Conservation (phyloP, 1,140 invertebrate genomes). For the Hydropsyche tenuis region DNA sequence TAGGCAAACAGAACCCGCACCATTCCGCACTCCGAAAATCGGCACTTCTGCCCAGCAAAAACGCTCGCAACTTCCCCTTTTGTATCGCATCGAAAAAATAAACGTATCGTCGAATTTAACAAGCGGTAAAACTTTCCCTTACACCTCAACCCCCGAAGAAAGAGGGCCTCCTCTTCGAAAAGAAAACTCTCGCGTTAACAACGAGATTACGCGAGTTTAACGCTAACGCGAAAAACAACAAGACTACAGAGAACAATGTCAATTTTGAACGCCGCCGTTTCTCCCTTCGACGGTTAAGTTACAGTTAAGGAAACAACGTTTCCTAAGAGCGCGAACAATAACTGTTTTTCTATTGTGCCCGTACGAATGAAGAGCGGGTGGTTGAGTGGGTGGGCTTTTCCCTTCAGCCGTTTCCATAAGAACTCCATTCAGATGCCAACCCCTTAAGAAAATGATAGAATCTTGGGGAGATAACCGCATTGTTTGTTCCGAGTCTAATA, state of each 20-base stretch:
- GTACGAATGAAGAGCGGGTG: not conserved
- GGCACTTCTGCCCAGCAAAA: no score
- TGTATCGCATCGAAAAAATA: not conserved
- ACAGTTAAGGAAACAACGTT: not conserved
- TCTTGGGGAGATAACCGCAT: constrained; percentile 3
- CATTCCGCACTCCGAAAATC: no score
- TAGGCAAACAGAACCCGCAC: no score
- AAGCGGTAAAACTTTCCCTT: constrained; percentile 2
- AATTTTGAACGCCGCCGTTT: constrained; percentile 2
- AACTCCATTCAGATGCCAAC: constrained; percentile 6
- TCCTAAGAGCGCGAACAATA: constrained; percentile 1
- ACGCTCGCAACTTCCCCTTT: not conserved
- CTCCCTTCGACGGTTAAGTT: not conserved
- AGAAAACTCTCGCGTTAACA: constrained; percentile 5
- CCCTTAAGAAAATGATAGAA: constrained; percentile 9
- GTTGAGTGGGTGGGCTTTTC: no score
- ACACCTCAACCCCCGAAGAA: not conserved
- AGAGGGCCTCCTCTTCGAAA: not conserved
- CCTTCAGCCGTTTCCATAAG: no score
- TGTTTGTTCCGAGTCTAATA: not conserved
- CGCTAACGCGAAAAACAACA: not conserved
- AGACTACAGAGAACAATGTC: constrained; percentile 19
- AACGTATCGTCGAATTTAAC: not conserved
- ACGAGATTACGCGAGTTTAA: constrained; percentile 15
- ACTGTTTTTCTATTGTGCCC: constrained; percentile 18